Evolutionary conservation across 2,888 invertebrate genomes (phyloP), one percentile per base, ranked within the genome.

Genomic region (Cepaea hortensis): DNA sequence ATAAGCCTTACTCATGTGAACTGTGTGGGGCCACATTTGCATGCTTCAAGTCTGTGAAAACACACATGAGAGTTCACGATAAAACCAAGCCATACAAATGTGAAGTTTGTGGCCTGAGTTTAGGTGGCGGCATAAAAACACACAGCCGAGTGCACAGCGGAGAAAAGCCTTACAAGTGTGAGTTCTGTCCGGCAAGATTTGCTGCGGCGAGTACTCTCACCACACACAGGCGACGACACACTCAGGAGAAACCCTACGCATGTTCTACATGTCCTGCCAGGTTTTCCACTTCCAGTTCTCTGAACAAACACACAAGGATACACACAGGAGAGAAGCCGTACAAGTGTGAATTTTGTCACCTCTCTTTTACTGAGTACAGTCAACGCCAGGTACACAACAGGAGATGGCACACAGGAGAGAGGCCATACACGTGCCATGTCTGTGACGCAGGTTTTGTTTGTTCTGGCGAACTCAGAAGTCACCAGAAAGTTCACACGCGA

Each of bases 381-480:
- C 35, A 35, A 35, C 35, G 35, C 35, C 35, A 35, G 35, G 35
- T 35, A 35, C 35, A 35, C 35, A 18, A 35, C 35, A 18, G 55
- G 48, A 23, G 70, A 50, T 7, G 61, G 46, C 77, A 79, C 50
- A 77, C 79, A 7, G 68, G 79, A 35, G 84, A 79, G 48, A 35
- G 79, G 46, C 65, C 48, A 1, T 75, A 77, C 18, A 79, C 65
- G 35, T 85, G 84, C 48, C 76, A 65, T 11, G 55, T 79, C 61
- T 87, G 87, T 75, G 84, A 84, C 0, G 23, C 35, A 46, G 23
- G 81, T 13, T 87, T 87, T 65, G 9, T 55, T 35, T 73, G 84
- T 46, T 50, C 73, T 35, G 75, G 80, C 46, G 23, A 50, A n/a
- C n/a, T 84, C 72, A 13, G 55, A 23, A 11, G 62, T 65, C 79